Evolutionary conservation across 64 coral and sea anemone species (phyloP), one percentile per base, ranked within the genome.

Genomic region (Acropora tenuis): DNA sequence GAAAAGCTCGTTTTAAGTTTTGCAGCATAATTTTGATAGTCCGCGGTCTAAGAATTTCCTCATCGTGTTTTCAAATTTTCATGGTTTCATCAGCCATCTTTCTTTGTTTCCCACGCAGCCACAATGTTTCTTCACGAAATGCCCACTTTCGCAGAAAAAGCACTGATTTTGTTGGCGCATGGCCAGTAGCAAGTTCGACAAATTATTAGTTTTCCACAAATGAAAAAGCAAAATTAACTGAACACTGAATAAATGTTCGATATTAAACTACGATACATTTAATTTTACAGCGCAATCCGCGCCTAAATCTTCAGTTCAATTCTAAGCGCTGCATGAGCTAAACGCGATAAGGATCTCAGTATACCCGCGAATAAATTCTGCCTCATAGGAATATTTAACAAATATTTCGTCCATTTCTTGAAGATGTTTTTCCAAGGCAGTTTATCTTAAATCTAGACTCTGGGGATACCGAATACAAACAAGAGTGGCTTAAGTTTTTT

Each of bases 1-100:
- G n/a, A 85, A 78, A 49, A 43, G 65, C 43, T 48, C 18, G 82
- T 85, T 85, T 71, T 46, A 48, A 85, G 65, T 69, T 46, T n/a
- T 42, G 2, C 6, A 67, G 45, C 7, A 20, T 85, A 71, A 65
- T 85, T 85, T 85, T 3, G 44, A 48, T 41, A 49, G 65, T 20
- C 8, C 65, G 30, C 30, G 61, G 66, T 85, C 49, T 17, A 63
- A 71, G 69, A 48, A 20, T 61, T 71, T 71, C 82, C 68, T 85
- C 45, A 85, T 72, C 47, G 80, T 68, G 41, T 76, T 44, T 66
- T 15, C 10, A 59, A 42, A 60, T 18, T 16, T 30, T 40, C 10
- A 55, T 55, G 52, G 52, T 9, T 55, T 9, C 9, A 55, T 55
- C 9, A 55, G 52, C 9, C 9, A 5, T 55, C 8, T 60, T 63